Conservation (phyloP, 92 coral and sea anemone species). For the Chrysogorgia sp. region DNA sequence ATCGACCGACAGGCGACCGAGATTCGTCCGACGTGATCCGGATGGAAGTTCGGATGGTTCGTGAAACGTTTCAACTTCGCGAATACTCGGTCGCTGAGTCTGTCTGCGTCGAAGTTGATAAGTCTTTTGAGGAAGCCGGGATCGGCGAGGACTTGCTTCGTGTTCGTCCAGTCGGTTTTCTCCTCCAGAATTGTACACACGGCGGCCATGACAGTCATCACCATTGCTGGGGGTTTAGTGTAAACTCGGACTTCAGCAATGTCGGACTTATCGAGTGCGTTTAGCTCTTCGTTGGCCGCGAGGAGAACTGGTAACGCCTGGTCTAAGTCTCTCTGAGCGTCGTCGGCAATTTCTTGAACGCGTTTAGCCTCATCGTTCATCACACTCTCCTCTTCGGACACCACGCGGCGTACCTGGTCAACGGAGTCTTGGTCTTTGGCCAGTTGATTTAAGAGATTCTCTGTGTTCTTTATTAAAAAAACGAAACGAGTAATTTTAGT, state of each 20-base stretch:
- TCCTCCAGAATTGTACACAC: conserved; percentile 91
- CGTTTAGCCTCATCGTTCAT: conserved; percentile 89
- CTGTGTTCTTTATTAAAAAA: conserved; percentile 73
- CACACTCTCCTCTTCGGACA: conserved; percentile 84
- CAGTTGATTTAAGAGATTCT: conserved; percentile 86
- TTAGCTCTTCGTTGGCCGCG: conserved; percentile 77
- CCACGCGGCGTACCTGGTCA: conserved; percentile 89
- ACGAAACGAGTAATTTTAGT: too few species aligned
- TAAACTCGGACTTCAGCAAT: conserved; percentile 98
- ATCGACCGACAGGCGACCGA: conserved; percentile 95
- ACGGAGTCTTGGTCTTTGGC: conserved; percentile 96
- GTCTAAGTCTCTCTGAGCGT: conserved; percentile 90
- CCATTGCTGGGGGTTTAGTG: conserved; percentile 98
- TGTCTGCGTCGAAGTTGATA: conserved; percentile 80
- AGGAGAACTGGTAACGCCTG: conserved; percentile 84
- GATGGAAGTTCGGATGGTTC: conserved; percentile 88
- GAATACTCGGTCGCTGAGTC: conserved; percentile 79
- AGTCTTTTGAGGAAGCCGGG: conserved; percentile 88
- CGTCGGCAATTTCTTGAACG: conserved; percentile 87
- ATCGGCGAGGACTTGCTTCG: conserved; percentile 83
- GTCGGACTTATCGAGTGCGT: conserved; percentile 91
- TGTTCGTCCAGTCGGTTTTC: conserved; percentile 94
- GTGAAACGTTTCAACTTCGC: conserved; percentile 62
- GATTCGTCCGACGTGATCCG: conserved; percentile 92
- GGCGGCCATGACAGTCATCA: conserved; percentile 92